Evolutionary conservation across 2,113 vertebrate species (phyloP), one percentile per base, ranked within the genome.

Genomic region (Charina bottae): DNA sequence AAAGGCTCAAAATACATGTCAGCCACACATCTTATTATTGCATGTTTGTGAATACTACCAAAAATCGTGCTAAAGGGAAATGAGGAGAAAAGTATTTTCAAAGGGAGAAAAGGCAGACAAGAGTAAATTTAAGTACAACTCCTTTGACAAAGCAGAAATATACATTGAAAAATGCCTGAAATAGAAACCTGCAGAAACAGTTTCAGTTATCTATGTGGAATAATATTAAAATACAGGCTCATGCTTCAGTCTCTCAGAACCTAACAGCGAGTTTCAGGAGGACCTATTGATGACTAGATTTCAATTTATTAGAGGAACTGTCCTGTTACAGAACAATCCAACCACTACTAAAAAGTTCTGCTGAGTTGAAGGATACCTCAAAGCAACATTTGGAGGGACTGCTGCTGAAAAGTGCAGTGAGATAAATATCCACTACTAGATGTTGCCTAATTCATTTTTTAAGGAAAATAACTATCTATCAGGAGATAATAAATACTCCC

Each of bases 1-100:
- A 93, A 97, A 94, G 94, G 96, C 95, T 97, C 96, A 92, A 93
- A 88, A 93, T 97, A 95, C 89, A 94, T 95, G 46, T 93, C 37
- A 78, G 59, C 2, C 42, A 49, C 55, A 49, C 78, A 54, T 24
- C 53, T 62, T 93, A 92, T 94, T 96, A 96, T 96, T 96, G 96
- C 96, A 96, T 96, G 95, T 97, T 93, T 92, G 94, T 94, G 94
- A 96, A 93, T 19, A 78, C 72, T 78, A 78, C 17, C 72, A 86
- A 94, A 33, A 54, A 60, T 85, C 93, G 93, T 23, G 85, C 59
- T 87, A 94, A 93, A 95, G 86, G 84, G 85, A 92, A 15, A 83
- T 15, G 4, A 60, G 19, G 49, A 62, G 0, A 59, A 89, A 90
- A 92, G 90, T 90, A 88, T 21, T 83, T 85, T 10, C 15, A 13